phyloP scores from a whole-genome alignment of 2,888 invertebrate species.

The Cremastinae sp. region DNA sequence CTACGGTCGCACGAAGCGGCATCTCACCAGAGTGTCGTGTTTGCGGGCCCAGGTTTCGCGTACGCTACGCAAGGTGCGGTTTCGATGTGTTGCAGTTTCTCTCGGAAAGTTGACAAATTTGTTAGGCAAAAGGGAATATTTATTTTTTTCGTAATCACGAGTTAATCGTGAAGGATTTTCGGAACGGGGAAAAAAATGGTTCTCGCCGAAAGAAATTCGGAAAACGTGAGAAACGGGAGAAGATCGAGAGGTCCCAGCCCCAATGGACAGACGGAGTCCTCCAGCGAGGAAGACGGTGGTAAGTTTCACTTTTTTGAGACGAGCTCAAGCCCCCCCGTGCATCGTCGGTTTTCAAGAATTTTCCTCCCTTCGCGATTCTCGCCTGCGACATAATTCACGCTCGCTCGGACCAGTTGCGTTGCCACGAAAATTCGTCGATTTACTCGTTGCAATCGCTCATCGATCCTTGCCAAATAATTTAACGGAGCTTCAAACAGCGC shows the following conservation, averaged over 20 bases:
- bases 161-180: slow-evolving; percentile 40
- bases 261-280: slow-evolving; percentile 91
- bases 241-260: slow-evolving; percentile 96
- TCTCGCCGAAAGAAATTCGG: slow-evolving; percentile 92
- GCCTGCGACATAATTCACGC: background rate
- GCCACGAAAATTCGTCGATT: slow-evolving; percentile 22
- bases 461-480: slow-evolving; percentile 62
- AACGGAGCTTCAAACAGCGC: slow-evolving; percentile 72
- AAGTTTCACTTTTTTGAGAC: slow-evolving; percentile 73
- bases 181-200: slow-evolving; percentile 85
- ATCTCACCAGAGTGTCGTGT: slow-evolving; percentile 58
- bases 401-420: background rate
- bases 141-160: slow-evolving; percentile 4
- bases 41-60: slow-evolving; percentile 61
- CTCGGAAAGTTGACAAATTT: slow-evolving; percentile 24
- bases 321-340: background rate
- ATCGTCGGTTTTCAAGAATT: background rate
- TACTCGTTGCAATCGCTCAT: slow-evolving; percentile 38
- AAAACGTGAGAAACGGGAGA: slow-evolving; percentile 91
- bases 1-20: slow-evolving; percentile 75
- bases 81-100: slow-evolving; percentile 59
- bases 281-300: slow-evolving; percentile 94
- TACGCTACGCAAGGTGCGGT: slow-evolving; percentile 71
- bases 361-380: background rate
- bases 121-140: slow-evolving; percentile 20